Percentiles rank a stretch among this genome's conserved stretches.
These are phyloP conservation scores for Holothuria glaberrima DNA, from an alignment of 35 echinoderm and acorn worm species.

Conservation along the genomic window DNA sequence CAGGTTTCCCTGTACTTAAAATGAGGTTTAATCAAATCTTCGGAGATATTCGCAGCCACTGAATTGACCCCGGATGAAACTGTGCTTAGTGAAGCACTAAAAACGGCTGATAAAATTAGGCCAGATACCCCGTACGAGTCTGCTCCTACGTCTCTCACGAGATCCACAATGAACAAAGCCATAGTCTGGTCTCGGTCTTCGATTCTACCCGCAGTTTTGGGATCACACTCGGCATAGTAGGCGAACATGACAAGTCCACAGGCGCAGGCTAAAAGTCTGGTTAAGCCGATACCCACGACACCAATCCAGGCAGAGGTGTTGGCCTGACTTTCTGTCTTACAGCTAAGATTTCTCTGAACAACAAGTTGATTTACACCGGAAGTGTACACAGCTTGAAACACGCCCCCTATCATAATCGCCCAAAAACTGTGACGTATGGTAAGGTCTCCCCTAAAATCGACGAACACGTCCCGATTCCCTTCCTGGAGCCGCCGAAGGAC, in stretches of 20 bases:
- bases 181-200: slow-evolving; percentile 32
- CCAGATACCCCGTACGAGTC: slow-evolving; percentile 38
- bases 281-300: not conserved
- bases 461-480: slow-evolving; percentile 5
- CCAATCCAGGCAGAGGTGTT: slow-evolving; percentile 32
- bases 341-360: slow-evolving; percentile 48
- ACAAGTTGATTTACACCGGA: slow-evolving; percentile 44
- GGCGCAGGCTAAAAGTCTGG: not conserved
- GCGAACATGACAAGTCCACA: slow-evolving; percentile 60
- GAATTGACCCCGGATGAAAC: slow-evolving; percentile 58
- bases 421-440: slow-evolving; percentile 45
- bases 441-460: slow-evolving; percentile 37
- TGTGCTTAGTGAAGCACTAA: slow-evolving; percentile 60
- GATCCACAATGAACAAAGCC: slow-evolving; percentile 57
- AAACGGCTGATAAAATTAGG: slow-evolving; percentile 42
- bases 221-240: slow-evolving; percentile 50
- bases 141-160: not conserved
- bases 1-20: slow-evolving; percentile 38
- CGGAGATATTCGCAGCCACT: slow-evolving; percentile 37
- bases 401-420: slow-evolving; percentile 48
- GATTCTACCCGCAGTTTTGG: slow-evolving; percentile 28
- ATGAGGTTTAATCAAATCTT: slow-evolving; percentile 63
- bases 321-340: slow-evolving; percentile 22
- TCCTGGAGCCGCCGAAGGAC: not conserved
- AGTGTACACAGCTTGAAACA: slow-evolving; percentile 45